phyloP scores from a whole-genome alignment of 2,797 vertebrate species.

The Lacerta agilis region DNA sequence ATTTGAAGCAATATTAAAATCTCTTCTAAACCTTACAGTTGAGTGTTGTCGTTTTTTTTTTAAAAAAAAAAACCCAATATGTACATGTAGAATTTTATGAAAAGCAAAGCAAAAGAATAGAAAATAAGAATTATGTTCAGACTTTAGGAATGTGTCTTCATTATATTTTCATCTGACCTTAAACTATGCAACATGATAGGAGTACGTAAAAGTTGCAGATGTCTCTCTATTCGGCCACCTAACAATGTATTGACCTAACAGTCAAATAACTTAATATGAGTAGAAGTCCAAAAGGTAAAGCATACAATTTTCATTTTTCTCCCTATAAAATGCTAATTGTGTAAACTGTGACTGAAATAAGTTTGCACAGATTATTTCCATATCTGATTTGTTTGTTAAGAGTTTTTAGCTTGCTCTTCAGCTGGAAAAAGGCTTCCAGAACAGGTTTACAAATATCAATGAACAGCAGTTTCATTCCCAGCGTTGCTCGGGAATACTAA shows the following conservation, averaged over 20 bases:
- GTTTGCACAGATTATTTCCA: no score
- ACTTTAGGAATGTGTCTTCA: not conserved
- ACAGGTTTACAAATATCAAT: no score
- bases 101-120: not conserved
- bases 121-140: not conserved
- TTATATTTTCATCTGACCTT: not conserved
- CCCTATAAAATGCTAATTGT: not conserved
- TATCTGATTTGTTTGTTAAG: no score
- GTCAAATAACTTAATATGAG: not conserved
- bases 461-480: no score
- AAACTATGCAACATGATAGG: not conserved
- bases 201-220: not conserved
- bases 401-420: no score
- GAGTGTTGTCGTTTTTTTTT: no score
- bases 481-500: no score
- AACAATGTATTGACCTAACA: not conserved
- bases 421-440: no score
- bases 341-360: not conserved
- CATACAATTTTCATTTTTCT: not conserved
- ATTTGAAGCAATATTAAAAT: constrained; percentile 13
- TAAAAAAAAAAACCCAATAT: no score
- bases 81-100: no score
- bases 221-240: not conserved
- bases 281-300: not conserved
- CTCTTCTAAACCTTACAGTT: not conserved